Percentiles rank a stretch among this genome's conserved stretches.
Conservation (phyloP, 2,113 vertebrate species). For the Passerina amoena region DNA sequence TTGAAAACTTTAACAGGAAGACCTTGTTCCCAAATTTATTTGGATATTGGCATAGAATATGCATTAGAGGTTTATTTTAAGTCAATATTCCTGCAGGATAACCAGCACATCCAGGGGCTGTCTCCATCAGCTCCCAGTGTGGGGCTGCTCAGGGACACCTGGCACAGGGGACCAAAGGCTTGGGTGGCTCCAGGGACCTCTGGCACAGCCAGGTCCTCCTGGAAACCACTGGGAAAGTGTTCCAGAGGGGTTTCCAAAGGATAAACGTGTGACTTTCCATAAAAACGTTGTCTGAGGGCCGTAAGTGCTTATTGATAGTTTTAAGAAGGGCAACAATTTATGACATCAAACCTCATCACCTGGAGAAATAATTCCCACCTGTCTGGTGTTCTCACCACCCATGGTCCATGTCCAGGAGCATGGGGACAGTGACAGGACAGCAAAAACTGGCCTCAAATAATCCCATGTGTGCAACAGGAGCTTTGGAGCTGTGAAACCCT, state of each 20-base stretch:
- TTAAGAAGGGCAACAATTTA: background rate
- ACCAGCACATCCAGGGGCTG: background rate
- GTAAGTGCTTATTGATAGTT: background rate
- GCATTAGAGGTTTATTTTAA: background rate
- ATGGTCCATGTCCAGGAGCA: background rate
- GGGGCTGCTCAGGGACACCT: background rate
- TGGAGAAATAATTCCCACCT: background rate
- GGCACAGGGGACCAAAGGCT: background rate
- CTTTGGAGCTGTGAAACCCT: background rate
- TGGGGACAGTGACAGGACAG: background rate
- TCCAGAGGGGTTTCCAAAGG: background rate
- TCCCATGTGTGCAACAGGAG: background rate
- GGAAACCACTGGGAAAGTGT: background rate
- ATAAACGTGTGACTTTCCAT: background rate
- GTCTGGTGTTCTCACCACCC: background rate
- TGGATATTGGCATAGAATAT: background rate
- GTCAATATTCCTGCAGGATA: background rate
- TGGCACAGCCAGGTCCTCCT: accelerated
- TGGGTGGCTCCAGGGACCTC: background rate
- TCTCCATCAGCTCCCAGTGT: accelerated
- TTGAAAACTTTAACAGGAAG: background rate
- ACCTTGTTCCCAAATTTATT: background rate
- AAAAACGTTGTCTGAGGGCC: background rate
- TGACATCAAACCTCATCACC: background rate
- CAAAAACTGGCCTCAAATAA: background rate